Evolutionary conservation across 2,888 invertebrate species (phyloP), one percentile per base, ranked within the genome.

Genomic region (Ophion obscuratus): DNA sequence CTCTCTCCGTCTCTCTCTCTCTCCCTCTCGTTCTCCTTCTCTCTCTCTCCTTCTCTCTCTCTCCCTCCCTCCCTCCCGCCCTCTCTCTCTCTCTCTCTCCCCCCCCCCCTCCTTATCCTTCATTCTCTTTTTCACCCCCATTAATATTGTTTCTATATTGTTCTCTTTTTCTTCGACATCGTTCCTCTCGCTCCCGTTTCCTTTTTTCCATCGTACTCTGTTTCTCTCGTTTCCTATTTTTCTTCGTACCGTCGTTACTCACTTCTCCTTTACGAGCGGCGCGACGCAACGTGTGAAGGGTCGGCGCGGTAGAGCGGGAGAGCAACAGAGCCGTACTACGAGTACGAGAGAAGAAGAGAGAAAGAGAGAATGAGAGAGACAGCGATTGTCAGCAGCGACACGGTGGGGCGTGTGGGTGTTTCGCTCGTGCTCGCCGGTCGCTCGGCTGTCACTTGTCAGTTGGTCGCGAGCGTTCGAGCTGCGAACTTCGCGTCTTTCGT

Each of bases 381-480:
- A 36, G 75, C 24, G 59, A 78, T 44, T 47, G 73, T n/a, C 74
- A 67, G 66, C 31, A 67, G 64, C 62, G 44, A 61, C 67, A 71
- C 75, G 73, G 86, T 83, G 83, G 84, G 87, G 84, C 82, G 61
- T 74, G 83, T 81, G 79, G 70, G 83, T 81, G 84, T 81, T 74
- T 47, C 89, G 89, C 89, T 87, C 87, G 88, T 84, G 90, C 84
- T 91, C 88, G 90, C 90, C 90, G 90, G 88, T 89, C 88, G 78
- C 47, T 80, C 89, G 89, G 84, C 87, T 90, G 91, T 92, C 92
- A 91, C 89, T 91, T 90, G 92, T 91, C 92, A 92, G 92, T 92
- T 90, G 88, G 90, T 88, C 89, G 89, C 91, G 90, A 92, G 91
- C 90, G 87, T 85, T 91, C 89, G 77, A 84, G 75, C 79, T 67